Conservation (phyloP, 1,140 invertebrate genomes). For the Cyclina sinensis region DNA sequence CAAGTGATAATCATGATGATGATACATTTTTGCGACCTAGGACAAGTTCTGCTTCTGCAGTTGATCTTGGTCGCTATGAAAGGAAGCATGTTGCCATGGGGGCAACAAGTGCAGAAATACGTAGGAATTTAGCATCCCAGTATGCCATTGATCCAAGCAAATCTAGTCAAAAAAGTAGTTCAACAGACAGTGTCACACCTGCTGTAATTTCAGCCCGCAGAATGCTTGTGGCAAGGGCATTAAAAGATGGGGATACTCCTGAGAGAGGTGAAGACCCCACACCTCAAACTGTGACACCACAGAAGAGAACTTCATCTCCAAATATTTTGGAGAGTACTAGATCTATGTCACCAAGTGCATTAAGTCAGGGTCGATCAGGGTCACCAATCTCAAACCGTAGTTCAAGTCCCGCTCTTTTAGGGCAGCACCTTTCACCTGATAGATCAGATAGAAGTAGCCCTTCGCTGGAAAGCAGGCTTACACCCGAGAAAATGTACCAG, state of each 20-base stretch:
- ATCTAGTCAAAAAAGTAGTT: conserved; percentile 62
- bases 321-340: background rate
- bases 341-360: conserved; percentile 19
- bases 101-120: conserved; percentile 62
- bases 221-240: conserved; percentile 60
- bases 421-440: background rate
- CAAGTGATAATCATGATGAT: conserved; percentile 52
- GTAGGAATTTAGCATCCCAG: conserved; percentile 47
- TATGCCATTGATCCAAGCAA: conserved; percentile 65
- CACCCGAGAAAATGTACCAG: conserved; percentile 17
- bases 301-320: conserved; percentile 18
- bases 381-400: conserved; percentile 56
- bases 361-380: conserved; percentile 27
- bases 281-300: background rate
- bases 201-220: conserved; percentile 51
- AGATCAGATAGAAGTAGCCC: conserved; percentile 35
- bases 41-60: conserved; percentile 57
- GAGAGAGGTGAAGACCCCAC: conserved; percentile 34
- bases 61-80: conserved; percentile 56
- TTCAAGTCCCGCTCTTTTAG: background rate
- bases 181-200: conserved; percentile 45
- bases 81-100: conserved; percentile 59
- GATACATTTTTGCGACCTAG: conserved; percentile 50
- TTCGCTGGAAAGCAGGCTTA: background rate
- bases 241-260: conserved; percentile 56